Conservation (phyloP, 2,888 invertebrate species). For the Halictus quadricinctus region DNA sequence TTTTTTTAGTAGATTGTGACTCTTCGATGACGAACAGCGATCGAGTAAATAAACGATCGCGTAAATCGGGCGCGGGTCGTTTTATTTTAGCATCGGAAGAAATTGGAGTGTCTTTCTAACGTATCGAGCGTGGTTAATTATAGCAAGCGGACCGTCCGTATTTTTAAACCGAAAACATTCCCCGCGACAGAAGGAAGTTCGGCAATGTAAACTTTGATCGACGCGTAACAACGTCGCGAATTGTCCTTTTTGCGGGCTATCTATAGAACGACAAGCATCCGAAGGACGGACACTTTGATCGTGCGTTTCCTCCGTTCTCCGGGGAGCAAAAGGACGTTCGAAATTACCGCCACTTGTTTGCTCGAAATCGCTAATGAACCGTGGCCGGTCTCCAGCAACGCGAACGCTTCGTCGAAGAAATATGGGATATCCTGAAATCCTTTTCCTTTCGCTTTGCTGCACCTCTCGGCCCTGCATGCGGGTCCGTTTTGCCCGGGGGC, state of each 20-base stretch:
- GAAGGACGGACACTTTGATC: constrained; percentile 31
- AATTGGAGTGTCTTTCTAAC: constrained; percentile 39
- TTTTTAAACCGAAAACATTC: constrained; percentile 50
- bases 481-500: too few relatives aligned
- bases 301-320: background rate
- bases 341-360: constrained; percentile 17
- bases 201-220: constrained; percentile 44
- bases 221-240: background rate
- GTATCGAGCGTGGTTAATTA: constrained; percentile 52
- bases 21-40: background rate
- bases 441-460: background rate
- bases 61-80: constrained; percentile 24
- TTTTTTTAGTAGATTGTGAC: background rate
- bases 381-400: background rate
- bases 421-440: background rate
- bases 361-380: constrained; percentile 8
- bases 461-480: too few relatives aligned
- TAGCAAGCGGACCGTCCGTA: constrained; percentile 35
- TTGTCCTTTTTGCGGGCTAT: background rate
- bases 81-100: constrained; percentile 43
- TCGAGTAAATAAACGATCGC: constrained; percentile 19
- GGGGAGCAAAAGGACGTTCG: background rate
- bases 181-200: background rate
- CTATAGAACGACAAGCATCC: constrained; percentile 28
- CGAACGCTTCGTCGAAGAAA: constrained; percentile 21